These are phyloP conservation scores for Antedon bifida DNA, from an alignment of 35 echinoderm and acorn worm genomes.

Conservation along the genomic window DNA sequence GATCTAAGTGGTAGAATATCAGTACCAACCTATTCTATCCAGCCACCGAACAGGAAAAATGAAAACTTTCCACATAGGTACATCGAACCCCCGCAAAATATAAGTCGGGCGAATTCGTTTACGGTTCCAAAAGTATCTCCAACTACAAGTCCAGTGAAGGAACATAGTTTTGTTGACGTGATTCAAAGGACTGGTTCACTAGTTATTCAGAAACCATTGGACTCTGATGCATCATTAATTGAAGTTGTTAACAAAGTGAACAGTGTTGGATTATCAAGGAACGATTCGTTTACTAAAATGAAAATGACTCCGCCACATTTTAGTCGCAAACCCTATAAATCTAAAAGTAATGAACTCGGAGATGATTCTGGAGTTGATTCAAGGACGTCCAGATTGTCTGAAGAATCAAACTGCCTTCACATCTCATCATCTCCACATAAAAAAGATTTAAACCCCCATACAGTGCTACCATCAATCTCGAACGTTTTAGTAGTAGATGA, in stretches of 20 bases:
- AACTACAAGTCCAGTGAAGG: neutral
- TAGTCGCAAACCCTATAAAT: neutral
- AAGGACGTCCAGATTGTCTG: neutral
- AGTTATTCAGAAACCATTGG: neutral
- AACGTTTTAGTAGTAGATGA: neutral
- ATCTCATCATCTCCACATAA: neutral
- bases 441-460: constrained; percentile 7
- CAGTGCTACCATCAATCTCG: neutral
- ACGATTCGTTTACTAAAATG: neutral
- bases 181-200: neutral
- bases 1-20: neutral
- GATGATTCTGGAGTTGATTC: neutral
- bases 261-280: neutral
- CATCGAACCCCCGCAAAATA: neutral
- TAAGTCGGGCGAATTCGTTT: neutral
- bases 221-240: neutral
- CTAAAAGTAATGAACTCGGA: neutral
- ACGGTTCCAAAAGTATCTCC: neutral
- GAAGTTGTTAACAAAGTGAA: neutral
- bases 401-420: neutral
- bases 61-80: neutral
- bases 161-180: neutral
- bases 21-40: neutral
- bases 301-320: neutral
- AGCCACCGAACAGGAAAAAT: neutral